Evolutionary conservation across 2,888 invertebrate genomes (phyloP), one percentile per base, ranked within the genome.

Genomic region (Pomacea canaliculata): DNA sequence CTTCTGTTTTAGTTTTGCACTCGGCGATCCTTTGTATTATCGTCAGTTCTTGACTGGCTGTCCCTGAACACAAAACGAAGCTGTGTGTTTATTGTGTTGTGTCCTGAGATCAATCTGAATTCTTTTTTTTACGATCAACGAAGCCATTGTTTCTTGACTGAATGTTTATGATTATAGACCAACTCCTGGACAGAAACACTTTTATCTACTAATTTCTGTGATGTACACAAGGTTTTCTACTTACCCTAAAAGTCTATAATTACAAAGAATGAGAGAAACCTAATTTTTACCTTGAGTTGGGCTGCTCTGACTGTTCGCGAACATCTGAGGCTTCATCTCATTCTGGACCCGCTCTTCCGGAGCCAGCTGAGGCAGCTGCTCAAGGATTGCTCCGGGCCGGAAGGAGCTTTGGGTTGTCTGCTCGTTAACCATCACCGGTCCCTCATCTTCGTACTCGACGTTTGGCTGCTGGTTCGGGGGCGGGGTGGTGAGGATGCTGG

Each of bases 1-100:
- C 19, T 23, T 74, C 59, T 48, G 68, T 62, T 69, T 49, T 69
- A 27, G 68, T 60, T 62, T 63, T 68, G 18, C 23, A 60, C 60
- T 68, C 69, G 23, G n/a, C 18, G 13, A 69, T n/a, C 56, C 56
- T 23, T 27, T 16, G 51, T 7, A 37, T 23, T 18, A 27, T 10
- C n/a, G 12, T 16, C 63, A 19, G 4, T 12, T 63, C 51, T 16
- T 56, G 51, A 8, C 51, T 56, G 51, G 8, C 51, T 10, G 51
- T 7, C 10, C 51, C 63, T 63, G 63, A 12, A 63, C 63, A 63
- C 27, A 63, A 19, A 12, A 16, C 16, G 23, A 23, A 0, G 7
- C 27, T 12, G 1, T 63, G 13, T 27, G 10, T 23, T 16, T 63
- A 19, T n/a, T 19, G 1, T 63, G 27, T 1, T 63, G 63, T 23